These are phyloP conservation scores for Papilio gigon DNA, from an alignment of 2,888 invertebrate species.

Conservation along the genomic window DNA sequence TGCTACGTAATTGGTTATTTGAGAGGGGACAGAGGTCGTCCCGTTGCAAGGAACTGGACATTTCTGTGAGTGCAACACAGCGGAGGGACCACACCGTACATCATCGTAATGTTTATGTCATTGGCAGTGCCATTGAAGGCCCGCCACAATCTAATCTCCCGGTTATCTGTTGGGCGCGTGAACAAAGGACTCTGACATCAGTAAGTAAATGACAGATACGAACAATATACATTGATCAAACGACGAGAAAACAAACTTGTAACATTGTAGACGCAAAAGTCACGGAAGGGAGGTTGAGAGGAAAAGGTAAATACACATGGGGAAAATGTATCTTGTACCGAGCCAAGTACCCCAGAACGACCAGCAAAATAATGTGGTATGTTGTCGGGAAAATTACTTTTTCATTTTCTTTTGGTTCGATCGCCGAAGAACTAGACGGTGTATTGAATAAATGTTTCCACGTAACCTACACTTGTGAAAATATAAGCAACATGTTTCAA, in stretches of 20 bases:
- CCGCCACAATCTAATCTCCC: slow-evolving; percentile 5
- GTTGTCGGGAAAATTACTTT: neutral
- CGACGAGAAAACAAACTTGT: neutral
- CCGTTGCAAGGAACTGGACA: no score
- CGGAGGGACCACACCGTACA: no score
- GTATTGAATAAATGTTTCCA: neutral
- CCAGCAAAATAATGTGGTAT: neutral
- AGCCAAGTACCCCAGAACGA: neutral
- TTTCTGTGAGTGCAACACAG: no score
- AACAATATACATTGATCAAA: neutral
- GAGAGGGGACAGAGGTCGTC: no score
- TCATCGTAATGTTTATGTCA: neutral
- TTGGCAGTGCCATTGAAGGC: slow-evolving; percentile 10
- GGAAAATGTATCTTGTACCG: no score
- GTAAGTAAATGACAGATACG: neutral
- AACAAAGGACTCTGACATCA: slow-evolving; percentile 5
- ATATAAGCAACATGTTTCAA: neutral
- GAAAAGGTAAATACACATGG: neutral
- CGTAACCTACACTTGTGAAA: no score
- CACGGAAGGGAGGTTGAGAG: neutral
- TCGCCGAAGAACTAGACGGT: no score
- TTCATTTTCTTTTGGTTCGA: neutral
- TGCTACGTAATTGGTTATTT: no score
- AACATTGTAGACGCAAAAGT: neutral
- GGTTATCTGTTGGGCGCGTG: neutral